phyloP scores from a whole-genome alignment of 37 sponge, comb jelly and placozoan genomes.

The Ianthella basta region DNA sequence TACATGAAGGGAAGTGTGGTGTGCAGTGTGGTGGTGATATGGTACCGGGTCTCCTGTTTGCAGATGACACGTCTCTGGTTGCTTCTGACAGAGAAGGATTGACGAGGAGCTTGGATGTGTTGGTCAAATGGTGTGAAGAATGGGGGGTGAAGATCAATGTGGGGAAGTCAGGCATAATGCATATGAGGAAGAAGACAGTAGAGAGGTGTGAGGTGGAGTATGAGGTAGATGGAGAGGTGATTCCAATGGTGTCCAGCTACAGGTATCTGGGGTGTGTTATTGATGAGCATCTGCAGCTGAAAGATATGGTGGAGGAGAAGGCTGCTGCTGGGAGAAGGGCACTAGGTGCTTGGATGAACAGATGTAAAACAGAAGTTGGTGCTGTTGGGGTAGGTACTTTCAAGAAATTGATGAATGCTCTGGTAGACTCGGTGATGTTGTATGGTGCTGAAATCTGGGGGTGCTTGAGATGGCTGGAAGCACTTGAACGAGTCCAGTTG shows the following conservation, averaged over 20 bases:
- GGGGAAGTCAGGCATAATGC: not conserved
- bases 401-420: not conserved
- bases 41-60: constrained; percentile 9
- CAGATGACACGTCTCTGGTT: not conserved
- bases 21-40: not conserved
- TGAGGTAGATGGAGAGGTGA: not conserved
- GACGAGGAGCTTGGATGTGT: not conserved
- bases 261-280: too few species aligned
- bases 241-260: too few species aligned
- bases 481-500: not conserved
- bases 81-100: not conserved
- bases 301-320: too few species aligned
- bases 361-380: not conserved
- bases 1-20: not conserved
- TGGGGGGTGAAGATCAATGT: constrained; percentile 18
- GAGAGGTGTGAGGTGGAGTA: not conserved
- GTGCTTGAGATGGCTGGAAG: not conserved
- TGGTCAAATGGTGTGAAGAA: constrained; percentile 4
- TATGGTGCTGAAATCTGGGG: constrained; percentile 17
- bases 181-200: not conserved
- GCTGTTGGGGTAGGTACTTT: not conserved
- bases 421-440: not conserved
- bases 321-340: too few species aligned
- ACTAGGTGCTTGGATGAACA: too few species aligned
- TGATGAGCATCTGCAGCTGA: too few species aligned